Evolutionary conservation across 2,797 vertebrate species (phyloP).

Genomic region (Xyrichtys novacula): DNA sequence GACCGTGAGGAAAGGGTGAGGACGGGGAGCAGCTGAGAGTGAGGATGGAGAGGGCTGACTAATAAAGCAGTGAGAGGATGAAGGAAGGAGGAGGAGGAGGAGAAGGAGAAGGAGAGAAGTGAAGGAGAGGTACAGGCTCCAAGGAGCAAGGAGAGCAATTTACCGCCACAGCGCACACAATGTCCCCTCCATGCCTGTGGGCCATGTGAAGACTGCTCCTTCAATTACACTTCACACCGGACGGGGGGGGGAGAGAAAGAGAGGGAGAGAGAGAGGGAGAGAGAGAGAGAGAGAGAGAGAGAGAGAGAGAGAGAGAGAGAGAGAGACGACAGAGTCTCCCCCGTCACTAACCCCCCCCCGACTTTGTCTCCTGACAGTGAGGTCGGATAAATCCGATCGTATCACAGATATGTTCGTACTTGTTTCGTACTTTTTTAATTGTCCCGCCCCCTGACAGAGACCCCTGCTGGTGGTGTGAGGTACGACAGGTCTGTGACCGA

Average conservation of each 20-base stretch:
- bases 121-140: constrained; percentile 72
- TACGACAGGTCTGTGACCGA: not conserved
- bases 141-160: constrained; percentile 83
- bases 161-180: constrained; percentile 84
- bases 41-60: constrained; percentile 57
- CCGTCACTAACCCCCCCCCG: no score
- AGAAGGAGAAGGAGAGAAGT: constrained; percentile 60
- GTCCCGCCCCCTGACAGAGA: no score
- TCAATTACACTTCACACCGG: constrained; percentile 84
- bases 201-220: constrained; percentile 82
- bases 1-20: constrained; percentile 3
- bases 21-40: constrained; percentile 22
- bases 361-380: no score
- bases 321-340: not conserved
- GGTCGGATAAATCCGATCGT: no score
- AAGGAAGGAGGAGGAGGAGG: constrained; percentile 59
- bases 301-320: constrained; percentile 39
- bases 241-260: constrained; percentile 73
- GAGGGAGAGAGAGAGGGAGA: constrained; percentile 53
- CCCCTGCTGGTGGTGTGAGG: not conserved
- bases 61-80: constrained; percentile 74
- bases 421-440: no score
- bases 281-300: constrained; percentile 47
- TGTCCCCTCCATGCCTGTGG: constrained; percentile 82
- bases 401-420: no score